Conservation (phyloP, 2,888 invertebrate genomes). For the Hemicrepidius hirtus region DNA sequence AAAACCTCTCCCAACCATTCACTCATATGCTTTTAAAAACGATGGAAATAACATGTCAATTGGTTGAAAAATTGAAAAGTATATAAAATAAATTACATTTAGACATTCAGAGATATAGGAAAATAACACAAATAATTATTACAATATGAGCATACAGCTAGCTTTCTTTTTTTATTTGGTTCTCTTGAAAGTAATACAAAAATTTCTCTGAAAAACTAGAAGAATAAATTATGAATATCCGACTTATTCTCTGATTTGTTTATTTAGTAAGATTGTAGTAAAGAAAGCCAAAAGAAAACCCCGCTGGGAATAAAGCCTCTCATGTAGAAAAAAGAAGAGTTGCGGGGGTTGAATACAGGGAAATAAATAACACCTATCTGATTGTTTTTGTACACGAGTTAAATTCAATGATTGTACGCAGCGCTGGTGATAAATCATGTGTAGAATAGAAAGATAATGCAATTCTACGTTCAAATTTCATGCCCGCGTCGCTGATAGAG, state of each 20-base stretch:
- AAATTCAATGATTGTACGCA: constrained; percentile 58
- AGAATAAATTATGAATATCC: not conserved
- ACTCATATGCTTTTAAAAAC: too few relatives aligned
- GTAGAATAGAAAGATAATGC: constrained; percentile 58
- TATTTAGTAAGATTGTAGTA: not conserved
- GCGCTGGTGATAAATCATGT: constrained; percentile 57
- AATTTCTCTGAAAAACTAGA: too few relatives aligned
- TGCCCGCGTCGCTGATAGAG: constrained; percentile 51
- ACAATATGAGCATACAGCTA: too few relatives aligned
- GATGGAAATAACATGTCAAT: too few relatives aligned
- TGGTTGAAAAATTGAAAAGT: too few relatives aligned
- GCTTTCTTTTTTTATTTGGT: too few relatives aligned
- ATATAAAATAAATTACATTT: too few relatives aligned
- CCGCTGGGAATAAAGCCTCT: constrained; percentile 15
- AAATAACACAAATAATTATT: too few relatives aligned
- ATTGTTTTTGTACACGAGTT: constrained; percentile 44
- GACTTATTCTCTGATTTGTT: not conserved
- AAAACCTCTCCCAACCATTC: too few relatives aligned
- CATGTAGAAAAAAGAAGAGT: constrained; percentile 19
- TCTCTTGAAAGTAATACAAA: too few relatives aligned
- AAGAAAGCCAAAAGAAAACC: constrained; percentile 4
- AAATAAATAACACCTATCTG: constrained; percentile 48
- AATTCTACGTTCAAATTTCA: constrained; percentile 57
- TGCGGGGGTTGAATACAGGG: constrained; percentile 30
- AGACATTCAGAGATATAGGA: too few relatives aligned